Conservation (phyloP, 2,113 vertebrate species). For the Calonectris borealis region DNA sequence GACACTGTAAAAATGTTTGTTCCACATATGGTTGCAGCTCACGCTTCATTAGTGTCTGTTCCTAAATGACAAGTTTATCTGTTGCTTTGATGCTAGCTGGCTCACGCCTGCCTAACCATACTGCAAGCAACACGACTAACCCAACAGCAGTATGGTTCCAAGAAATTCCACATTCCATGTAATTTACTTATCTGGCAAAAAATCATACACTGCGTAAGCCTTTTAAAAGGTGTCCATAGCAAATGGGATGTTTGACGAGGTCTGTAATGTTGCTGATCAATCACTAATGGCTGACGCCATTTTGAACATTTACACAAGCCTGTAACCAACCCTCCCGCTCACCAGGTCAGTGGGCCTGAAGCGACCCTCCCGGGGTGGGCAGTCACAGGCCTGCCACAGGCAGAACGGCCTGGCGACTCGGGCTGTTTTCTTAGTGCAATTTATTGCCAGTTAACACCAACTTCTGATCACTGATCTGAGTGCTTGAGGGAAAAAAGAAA, state of each 20-base stretch:
- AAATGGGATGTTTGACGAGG: not conserved
- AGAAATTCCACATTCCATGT: not conserved
- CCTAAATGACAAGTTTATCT: not conserved
- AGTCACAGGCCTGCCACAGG: not conserved
- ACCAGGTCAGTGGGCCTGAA: accelerated
- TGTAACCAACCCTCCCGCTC: accelerated
- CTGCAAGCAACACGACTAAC: not conserved
- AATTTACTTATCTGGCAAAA: not conserved
- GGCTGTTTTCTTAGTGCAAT: not conserved
- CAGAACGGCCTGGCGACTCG: not conserved
- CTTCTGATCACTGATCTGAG: not conserved
- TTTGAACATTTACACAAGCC: not conserved
- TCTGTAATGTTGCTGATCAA: not conserved
- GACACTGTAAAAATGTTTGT: not conserved
- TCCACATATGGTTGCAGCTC: not conserved
- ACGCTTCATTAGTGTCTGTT: not conserved
- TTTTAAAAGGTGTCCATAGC: not conserved
- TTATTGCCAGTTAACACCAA: not conserved
- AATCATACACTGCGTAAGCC: not conserved
- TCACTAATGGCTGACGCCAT: not conserved
- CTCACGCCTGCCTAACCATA: not conserved
- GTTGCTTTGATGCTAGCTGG: not conserved
- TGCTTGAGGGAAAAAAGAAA: too few species aligned
- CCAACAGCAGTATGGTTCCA: not conserved
- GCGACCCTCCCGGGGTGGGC: not conserved